Evolutionary conservation across 2,888 invertebrate species (phyloP), one percentile per base, ranked within the genome.

Genomic region (Tuberolachnus salignus): DNA sequence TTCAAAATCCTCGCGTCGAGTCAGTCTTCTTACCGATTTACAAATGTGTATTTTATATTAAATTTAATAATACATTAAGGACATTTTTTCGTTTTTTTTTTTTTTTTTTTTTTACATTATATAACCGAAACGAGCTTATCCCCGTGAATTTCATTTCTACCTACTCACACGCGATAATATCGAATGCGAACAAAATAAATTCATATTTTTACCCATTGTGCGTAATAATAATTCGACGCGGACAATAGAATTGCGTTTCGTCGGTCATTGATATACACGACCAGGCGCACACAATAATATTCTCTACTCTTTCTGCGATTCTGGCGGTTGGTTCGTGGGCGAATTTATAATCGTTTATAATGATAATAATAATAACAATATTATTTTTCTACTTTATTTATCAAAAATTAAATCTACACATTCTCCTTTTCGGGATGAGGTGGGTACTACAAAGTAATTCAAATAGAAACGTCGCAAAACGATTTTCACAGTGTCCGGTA

Each of bases 211-310:
- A 44, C n/a, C 21, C 14, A 57, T 57, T 70, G 57, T 59, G 8
- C 9, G 14, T 53, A 69, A 69, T 53, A 69, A 53, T 53, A 59
- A n/a, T 49, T 61, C 14, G 14, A 61, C 19, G 34, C 34, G 74
- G 46, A 75, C 74, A 75, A 75, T 75, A 66, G 74, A 75, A 66
- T 75, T 66, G 55, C 66, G 46, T 75, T 66, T 55, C 10, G 55
- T 44, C 4, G 64, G 14, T n/a, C 9, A 46, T 23, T 23, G 44
- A 42, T 61, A 42, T 42, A 73, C 55, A 42, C 8, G 16, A 13
- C 63, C n/a, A 44, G 53, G 11, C 1, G 23, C 16, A 9, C 19
- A 42, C 11, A 13, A 44, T 23, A 44, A 53, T 69, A n/a, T 34
- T 34, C 34, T 6, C 34, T 53, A 53, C 26, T 53, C 53, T 69